These are phyloP conservation scores for Ligdia adustata DNA, from an alignment of 2,888 invertebrate genomes.

Conservation along the genomic window DNA sequence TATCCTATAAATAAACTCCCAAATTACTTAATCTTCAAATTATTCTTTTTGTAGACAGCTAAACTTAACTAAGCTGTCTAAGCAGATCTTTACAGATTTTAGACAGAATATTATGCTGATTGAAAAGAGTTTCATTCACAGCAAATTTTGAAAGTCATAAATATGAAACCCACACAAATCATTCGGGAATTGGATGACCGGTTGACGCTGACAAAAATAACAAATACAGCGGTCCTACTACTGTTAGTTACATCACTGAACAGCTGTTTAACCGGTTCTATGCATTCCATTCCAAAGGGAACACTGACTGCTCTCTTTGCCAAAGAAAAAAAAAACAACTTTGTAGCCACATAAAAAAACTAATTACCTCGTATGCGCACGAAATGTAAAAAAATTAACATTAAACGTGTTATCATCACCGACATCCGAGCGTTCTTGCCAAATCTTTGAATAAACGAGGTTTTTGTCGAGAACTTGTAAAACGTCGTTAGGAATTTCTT, in stretches of 20 bases:
- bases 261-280: slow-evolving; percentile 69
- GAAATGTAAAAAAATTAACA: slow-evolving; percentile 31
- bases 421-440: slow-evolving; percentile 21
- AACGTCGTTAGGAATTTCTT: neutral
- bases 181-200: slow-evolving; percentile 18
- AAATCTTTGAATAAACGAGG: slow-evolving; percentile 14
- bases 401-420: slow-evolving; percentile 21
- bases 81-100: no score
- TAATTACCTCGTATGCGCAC: slow-evolving; percentile 46
- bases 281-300: slow-evolving; percentile 78
- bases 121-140: no score
- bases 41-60: no score
- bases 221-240: slow-evolving; percentile 45
- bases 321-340: slow-evolving; percentile 31
- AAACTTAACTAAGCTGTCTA: no score
- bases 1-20: no score
- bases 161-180: slow-evolving; percentile 25
- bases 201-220: slow-evolving; percentile 45
- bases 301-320: slow-evolving; percentile 53
- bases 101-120: no score
- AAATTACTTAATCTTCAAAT: no score
- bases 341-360: slow-evolving; percentile 44
- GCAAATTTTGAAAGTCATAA: no score
- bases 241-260: slow-evolving; percentile 59
- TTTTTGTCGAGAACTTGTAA: neutral